phyloP scores from a whole-genome alignment of 2,888 invertebrate species.

The Norana najaformis region DNA sequence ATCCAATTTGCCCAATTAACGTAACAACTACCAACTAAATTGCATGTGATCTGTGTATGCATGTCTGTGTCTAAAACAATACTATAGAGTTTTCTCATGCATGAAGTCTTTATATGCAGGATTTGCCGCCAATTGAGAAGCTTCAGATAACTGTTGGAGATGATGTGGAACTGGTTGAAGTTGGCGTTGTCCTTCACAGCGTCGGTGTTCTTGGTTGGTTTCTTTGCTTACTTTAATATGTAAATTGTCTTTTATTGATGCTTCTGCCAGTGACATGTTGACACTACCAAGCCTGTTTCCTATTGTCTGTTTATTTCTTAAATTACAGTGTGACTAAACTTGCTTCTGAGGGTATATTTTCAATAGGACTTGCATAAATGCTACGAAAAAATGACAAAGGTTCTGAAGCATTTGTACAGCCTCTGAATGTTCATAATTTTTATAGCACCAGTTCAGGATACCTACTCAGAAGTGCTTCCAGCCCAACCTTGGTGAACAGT shows the following conservation, averaged over 20 bases:
- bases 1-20: background rate
- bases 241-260: too few species aligned
- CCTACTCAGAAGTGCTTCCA: too few species aligned
- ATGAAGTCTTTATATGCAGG: constrained; percentile 29
- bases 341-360: too few species aligned
- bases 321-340: too few species aligned
- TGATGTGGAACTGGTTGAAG: constrained; percentile 48
- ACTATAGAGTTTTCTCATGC: background rate
- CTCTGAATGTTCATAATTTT: background rate
- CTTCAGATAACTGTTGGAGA: constrained; percentile 52
- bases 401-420: too few species aligned
- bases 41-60: background rate
- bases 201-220: constrained; percentile 50
- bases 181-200: constrained; percentile 52
- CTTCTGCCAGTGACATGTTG: too few species aligned
- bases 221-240: too few species aligned
- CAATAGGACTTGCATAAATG: too few species aligned
- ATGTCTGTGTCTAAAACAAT: background rate
- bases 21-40: background rate
- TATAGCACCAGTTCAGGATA: too few species aligned
- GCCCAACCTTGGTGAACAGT: background rate
- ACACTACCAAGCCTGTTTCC: too few species aligned
- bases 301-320: too few species aligned
- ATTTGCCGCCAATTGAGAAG: constrained; percentile 50
- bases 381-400: too few species aligned